A percentile compares a stretch with the other conserved stretches of the same genome.
Conservation (phyloP, 2,888 invertebrate genomes). For the Tachystola acroxantha region DNA sequence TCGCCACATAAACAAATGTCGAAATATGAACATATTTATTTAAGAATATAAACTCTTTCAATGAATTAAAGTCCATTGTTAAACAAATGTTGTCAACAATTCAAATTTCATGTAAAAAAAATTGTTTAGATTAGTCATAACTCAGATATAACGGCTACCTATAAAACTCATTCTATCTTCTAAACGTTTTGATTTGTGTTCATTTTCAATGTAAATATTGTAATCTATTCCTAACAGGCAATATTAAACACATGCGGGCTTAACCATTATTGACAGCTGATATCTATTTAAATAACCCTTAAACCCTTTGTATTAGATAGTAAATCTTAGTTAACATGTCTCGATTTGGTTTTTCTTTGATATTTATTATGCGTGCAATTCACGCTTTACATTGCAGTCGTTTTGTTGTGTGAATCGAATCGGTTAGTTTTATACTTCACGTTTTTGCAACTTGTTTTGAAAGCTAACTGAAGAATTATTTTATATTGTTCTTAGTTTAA, state of each 20-base stretch:
- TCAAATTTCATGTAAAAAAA: no score
- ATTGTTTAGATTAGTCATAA: no score
- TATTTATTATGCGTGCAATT: slow-evolving; percentile 60
- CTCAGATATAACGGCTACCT: no score
- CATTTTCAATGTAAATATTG: background rate
- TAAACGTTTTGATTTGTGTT: slow-evolving; percentile 1
- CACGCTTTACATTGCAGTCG: slow-evolving; percentile 33
- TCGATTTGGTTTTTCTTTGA: slow-evolving; percentile 40
- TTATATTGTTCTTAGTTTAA: no score
- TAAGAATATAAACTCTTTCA: no score
- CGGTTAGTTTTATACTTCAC: background rate
- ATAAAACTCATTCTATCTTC: no score
- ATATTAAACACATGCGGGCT: slow-evolving; percentile 49
- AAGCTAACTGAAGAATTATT: no score
- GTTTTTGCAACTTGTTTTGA: no score
- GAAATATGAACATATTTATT: no score
- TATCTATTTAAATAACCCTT: slow-evolving; percentile 54
- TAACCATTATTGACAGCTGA: slow-evolving; percentile 55
- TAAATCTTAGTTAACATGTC: slow-evolving; percentile 58
- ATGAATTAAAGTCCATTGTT: no score
- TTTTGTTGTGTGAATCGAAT: slow-evolving; percentile 27
- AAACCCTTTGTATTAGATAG: slow-evolving; percentile 41
- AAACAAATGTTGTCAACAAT: no score
- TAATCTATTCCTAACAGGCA: slow-evolving; percentile 4
- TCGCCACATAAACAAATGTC: no score